Conservation (phyloP, 2,797 vertebrate species). For the Enteromius mattozi region DNA sequence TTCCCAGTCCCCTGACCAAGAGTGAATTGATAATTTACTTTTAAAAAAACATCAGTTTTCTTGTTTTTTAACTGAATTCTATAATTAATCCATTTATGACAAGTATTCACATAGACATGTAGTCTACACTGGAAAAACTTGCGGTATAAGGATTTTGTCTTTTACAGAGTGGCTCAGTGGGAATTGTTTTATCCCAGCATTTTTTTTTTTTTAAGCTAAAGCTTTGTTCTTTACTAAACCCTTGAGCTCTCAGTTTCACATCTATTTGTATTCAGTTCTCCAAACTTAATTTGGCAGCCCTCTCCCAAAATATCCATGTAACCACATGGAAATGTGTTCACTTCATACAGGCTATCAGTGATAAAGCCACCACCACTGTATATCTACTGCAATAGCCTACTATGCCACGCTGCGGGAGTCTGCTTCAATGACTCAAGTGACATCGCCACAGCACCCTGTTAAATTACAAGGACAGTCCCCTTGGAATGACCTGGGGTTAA, state of each 20-base stretch:
- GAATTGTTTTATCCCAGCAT: not conserved
- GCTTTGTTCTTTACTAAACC: not conserved
- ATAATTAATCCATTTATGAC: not conserved
- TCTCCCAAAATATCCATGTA: not conserved
- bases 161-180: not conserved
- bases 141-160: not conserved
- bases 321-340: not conserved
- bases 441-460: not conserved
- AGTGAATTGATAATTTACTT: not conserved
- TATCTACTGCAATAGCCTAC: not conserved
- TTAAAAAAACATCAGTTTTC: not conserved
- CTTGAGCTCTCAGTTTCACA: not conserved
- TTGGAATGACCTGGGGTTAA: constrained; percentile 21
- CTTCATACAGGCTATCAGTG: not conserved
- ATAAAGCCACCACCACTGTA: not conserved
- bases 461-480: constrained; percentile 11
- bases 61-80: not conserved
- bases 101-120: not conserved
- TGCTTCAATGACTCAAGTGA: not conserved
- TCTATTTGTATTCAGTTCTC: not conserved
- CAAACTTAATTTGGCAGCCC: not conserved
- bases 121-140: not conserved
- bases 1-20: not conserved
- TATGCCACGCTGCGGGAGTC: not conserved
- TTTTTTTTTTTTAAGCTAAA: not conserved